These are phyloP conservation scores for Pedionomus torquatus DNA, from an alignment of 2,113 vertebrate species.

Conservation along the genomic window DNA sequence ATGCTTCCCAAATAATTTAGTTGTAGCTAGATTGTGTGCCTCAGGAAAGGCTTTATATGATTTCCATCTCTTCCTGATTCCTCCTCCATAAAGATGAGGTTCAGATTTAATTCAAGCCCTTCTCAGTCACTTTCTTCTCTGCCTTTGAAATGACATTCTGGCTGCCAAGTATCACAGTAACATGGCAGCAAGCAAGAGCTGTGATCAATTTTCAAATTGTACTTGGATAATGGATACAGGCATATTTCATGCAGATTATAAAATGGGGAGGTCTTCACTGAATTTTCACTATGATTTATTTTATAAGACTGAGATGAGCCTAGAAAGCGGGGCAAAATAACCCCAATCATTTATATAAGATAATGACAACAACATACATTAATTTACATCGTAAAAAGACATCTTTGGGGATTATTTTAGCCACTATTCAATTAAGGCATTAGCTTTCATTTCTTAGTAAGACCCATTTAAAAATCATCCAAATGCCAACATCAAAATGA, in stretches of 20 bases:
- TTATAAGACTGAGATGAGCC: not conserved
- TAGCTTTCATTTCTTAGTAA: not conserved
- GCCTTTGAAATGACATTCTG: not conserved
- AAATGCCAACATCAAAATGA: conserved; percentile 23
- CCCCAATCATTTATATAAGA: not conserved
- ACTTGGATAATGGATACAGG: not conserved
- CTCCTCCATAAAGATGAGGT: conserved; percentile 18
- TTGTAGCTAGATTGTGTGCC: not conserved
- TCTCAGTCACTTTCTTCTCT: conserved; percentile 1
- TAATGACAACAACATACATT: conserved; percentile 5
- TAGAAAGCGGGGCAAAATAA: not conserved
- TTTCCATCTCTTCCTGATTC: not conserved
- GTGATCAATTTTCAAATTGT: not conserved
- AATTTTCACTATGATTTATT: not conserved
- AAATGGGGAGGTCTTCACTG: not conserved
- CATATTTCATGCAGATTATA: conserved; percentile 1
- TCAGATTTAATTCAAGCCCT: conserved; percentile 28
- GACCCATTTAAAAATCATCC: not conserved
- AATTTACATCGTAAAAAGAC: not conserved
- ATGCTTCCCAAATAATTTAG: not conserved
- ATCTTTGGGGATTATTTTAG: not conserved
- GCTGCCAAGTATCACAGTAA: not conserved
- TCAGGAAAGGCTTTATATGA: not conserved
- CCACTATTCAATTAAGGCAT: conserved; percentile 13
- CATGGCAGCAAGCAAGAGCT: not conserved